Evolutionary conservation across 2,797 vertebrate genomes (phyloP).

Genomic region (Monodelphis domestica): DNA sequence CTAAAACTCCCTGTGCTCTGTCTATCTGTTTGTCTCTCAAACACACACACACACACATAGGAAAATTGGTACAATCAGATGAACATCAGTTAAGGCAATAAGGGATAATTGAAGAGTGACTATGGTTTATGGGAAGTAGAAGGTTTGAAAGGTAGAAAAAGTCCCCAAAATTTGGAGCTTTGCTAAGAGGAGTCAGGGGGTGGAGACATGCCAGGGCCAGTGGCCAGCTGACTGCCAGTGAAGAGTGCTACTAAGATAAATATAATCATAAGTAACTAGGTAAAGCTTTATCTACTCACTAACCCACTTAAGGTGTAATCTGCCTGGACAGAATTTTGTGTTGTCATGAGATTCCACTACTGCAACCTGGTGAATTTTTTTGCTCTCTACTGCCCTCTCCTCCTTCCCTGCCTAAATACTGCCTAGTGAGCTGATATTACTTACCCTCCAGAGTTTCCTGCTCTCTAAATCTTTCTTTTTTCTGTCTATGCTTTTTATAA

Average conservation of each 20-base stretch:
- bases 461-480: background rate
- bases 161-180: background rate
- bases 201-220: background rate
- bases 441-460: background rate
- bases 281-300: background rate
- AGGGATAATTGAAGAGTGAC: background rate
- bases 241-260: background rate
- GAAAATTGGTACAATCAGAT: background rate
- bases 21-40: background rate
- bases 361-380: background rate
- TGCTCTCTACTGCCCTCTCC: background rate
- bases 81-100: background rate
- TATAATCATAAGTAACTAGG: background rate
- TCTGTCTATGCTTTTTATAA: background rate
- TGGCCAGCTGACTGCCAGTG: background rate
- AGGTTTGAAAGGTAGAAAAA: background rate
- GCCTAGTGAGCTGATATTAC: background rate
- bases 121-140: too few relatives aligned
- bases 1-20: background rate
- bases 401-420: background rate
- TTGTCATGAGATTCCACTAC: background rate
- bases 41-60: too few relatives aligned
- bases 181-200: background rate
- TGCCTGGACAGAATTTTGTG: background rate
- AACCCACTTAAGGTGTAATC: background rate